Percentiles rank a stretch among this genome's conserved stretches.
phyloP scores from a whole-genome alignment of 2,888 invertebrate genomes.

The Microplitis deprimator region DNA sequence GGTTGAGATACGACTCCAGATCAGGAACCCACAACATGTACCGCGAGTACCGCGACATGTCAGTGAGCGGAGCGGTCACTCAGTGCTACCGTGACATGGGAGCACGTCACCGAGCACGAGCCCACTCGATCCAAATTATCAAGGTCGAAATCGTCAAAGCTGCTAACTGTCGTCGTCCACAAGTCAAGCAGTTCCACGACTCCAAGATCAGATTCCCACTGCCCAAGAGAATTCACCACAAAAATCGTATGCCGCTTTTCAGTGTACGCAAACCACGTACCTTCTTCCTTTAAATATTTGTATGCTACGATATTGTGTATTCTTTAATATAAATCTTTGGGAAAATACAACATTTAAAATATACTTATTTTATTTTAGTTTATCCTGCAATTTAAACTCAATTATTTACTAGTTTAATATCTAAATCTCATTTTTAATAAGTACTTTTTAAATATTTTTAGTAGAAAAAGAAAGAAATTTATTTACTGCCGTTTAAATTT shows the following conservation, averaged over 20 bases:
- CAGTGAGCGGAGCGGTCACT: constrained; percentile 96
- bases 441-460: too few relatives aligned
- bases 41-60: constrained; percentile 97
- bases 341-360: neutral
- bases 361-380: constrained; percentile 1
- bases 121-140: constrained; percentile 98
- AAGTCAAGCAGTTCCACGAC: constrained; percentile 99
- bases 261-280: constrained; percentile 87
- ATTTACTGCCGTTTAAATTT: too few relatives aligned
- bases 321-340: neutral
- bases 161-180: constrained; percentile 90
- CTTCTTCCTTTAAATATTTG: constrained; percentile 77
- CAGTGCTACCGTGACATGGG: constrained; percentile 94
- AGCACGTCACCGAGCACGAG: constrained; percentile 97
- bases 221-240: constrained; percentile 90
- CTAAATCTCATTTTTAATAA: too few relatives aligned
- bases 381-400: neutral
- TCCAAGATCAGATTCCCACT: constrained; percentile 97
- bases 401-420: too few relatives aligned
- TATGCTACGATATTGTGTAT: constrained; percentile 15
- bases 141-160: constrained; percentile 95
- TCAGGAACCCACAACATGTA: constrained; percentile 99
- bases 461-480: too few relatives aligned
- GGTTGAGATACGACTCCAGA: constrained; percentile 98
- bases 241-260: constrained; percentile 87